Percentiles rank a stretch among this genome's conserved stretches.
Evolutionary conservation across 2,797 vertebrate genomes (phyloP).

Genomic region (Acomys russatus): DNA sequence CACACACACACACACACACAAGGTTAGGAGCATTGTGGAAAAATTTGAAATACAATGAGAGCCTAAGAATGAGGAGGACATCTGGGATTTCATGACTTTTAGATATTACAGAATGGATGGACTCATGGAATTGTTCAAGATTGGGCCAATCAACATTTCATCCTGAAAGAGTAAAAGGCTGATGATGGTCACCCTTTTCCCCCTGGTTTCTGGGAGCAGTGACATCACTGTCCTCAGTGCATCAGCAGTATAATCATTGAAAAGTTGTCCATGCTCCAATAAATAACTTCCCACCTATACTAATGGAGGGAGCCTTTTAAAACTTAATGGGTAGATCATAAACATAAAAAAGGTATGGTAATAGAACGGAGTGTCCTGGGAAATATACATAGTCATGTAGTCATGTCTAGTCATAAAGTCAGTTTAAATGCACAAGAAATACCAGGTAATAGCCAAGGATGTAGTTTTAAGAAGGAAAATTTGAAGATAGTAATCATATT

Average conservation of each 20-base stretch:
- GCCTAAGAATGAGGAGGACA: not conserved
- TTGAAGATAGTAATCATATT: not conserved
- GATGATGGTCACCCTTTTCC: not conserved
- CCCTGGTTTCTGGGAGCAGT: not conserved
- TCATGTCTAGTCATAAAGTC: not conserved
- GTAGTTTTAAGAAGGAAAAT: not conserved
- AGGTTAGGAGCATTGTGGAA: not conserved
- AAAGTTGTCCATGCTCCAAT: not conserved
- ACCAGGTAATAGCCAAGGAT: not conserved
- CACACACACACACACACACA: not conserved
- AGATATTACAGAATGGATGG: not conserved
- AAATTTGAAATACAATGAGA: not conserved
- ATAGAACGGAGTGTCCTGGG: not conserved
- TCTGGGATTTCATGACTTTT: too few species aligned
- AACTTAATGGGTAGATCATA: not conserved
- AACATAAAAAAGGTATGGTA: too few species aligned
- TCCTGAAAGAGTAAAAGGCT: not conserved
- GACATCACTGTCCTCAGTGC: not conserved
- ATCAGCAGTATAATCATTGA: not conserved
- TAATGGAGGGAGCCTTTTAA: not conserved
- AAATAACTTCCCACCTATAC: not conserved
- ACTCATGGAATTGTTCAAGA: not conserved
- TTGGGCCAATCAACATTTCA: not conserved
- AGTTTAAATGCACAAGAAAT: not conserved
- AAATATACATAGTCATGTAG: too few species aligned